Conservation (phyloP, 2,113 vertebrate genomes). For the Dicrurus megarhynchus region DNA sequence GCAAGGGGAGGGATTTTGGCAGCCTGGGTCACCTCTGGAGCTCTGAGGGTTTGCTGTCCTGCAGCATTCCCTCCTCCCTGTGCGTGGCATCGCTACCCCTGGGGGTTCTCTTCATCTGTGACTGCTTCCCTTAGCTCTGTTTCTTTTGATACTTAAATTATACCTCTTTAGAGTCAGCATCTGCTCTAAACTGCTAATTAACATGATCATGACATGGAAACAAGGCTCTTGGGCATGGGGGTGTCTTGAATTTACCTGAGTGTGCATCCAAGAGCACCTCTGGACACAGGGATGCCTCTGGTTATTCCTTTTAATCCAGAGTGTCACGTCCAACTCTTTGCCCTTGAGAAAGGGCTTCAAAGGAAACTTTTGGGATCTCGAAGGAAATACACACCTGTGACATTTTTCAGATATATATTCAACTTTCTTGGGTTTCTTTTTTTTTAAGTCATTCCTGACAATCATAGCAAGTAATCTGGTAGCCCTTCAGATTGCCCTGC, state of each 20-base stretch:
- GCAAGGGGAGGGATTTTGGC: background rate
- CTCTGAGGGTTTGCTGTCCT: background rate
- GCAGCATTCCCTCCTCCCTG: background rate
- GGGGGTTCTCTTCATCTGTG: background rate
- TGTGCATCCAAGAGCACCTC: background rate
- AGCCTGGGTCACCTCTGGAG: background rate
- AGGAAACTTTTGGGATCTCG: background rate
- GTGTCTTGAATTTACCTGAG: background rate
- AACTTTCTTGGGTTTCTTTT: background rate
- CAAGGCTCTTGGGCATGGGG: background rate
- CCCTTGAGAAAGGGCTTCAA: background rate
- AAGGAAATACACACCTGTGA: background rate
- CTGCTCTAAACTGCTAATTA: background rate
- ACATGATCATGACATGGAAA: background rate
- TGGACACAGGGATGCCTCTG: background rate
- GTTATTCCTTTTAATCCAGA: background rate
- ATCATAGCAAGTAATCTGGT: background rate
- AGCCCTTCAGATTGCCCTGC: background rate
- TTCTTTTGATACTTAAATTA: background rate
- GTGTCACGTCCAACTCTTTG: background rate
- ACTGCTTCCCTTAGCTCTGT: background rate
- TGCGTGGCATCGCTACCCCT: accelerated
- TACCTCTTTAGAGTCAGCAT: background rate
- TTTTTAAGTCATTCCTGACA: background rate
- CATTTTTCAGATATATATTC: background rate